Percentiles rank a stretch among this genome's conserved stretches.
Evolutionary conservation across 2,113 vertebrate genomes (phyloP).

Genomic region (Oceanites oceanicus): DNA sequence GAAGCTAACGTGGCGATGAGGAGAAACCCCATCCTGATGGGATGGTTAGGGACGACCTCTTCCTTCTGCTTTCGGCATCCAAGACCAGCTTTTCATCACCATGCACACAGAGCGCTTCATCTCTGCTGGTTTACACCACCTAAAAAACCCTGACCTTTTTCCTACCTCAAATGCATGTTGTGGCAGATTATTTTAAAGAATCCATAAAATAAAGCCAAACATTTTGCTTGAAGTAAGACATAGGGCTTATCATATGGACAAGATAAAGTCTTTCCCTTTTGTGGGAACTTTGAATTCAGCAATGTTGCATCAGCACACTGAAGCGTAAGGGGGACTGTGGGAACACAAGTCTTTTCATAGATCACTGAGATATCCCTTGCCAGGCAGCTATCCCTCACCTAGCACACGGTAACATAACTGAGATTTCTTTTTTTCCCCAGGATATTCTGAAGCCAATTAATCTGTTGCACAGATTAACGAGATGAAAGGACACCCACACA

Average conservation of each 20-base stretch:
- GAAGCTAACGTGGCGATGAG: fast-evolving
- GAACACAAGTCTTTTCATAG: background rate
- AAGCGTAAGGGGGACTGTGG: background rate
- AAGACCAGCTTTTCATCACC: background rate
- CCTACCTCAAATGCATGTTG: background rate
- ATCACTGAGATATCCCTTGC: background rate
- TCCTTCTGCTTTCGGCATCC: background rate
- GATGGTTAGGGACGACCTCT: too few relatives aligned
- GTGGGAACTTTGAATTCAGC: background rate
- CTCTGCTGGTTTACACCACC: background rate
- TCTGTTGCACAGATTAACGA: background rate
- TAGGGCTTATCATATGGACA: fast-evolving
- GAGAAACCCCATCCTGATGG: background rate
- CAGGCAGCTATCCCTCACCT: background rate
- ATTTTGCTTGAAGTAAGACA: background rate
- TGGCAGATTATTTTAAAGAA: background rate
- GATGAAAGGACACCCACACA: background rate
- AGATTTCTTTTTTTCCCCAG: background rate
- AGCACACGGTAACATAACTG: background rate
- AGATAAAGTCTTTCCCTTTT: background rate
- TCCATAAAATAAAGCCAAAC: background rate
- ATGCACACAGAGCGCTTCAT: fast-evolving
- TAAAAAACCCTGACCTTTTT: background rate
- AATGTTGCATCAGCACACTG: background rate
- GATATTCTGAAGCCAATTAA: background rate